Conservation (phyloP, 2,797 vertebrate species). For the Pseudochirops cupreus region DNA sequence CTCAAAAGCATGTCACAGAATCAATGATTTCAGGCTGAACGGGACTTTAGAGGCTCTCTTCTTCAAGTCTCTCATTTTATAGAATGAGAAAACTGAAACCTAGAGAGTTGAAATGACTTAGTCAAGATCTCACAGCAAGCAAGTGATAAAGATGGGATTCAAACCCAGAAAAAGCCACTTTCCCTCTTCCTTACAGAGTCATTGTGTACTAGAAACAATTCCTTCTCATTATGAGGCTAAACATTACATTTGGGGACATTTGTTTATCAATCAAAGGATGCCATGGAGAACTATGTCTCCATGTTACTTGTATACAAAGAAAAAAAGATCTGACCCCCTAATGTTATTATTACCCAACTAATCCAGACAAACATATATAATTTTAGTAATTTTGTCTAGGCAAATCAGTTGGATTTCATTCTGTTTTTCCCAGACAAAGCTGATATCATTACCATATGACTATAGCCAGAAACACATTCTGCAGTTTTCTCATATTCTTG, state of each 20-base stretch:
- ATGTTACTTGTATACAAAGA: constrained; percentile 64
- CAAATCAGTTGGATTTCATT: constrained; percentile 67
- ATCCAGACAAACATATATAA: constrained; percentile 66
- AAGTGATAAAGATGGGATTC: neutral
- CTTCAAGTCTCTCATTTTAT: neutral
- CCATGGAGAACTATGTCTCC: constrained; percentile 41
- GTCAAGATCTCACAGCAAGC: neutral
- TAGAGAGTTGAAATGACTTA: neutral
- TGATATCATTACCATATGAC: constrained; percentile 72
- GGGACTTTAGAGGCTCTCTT: neutral
- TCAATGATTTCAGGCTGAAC: neutral
- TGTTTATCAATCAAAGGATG: constrained; percentile 55
- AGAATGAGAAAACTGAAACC: neutral
- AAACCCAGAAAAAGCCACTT: neutral
- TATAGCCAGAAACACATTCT: constrained; percentile 73
- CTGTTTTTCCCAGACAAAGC: constrained; percentile 72
- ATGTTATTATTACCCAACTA: constrained; percentile 53
- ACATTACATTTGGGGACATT: constrained; percentile 41
- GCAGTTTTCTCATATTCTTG: constrained; percentile 56
- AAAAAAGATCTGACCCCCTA: constrained; percentile 59
- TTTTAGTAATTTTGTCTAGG: constrained; percentile 64
- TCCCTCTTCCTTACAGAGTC: neutral
- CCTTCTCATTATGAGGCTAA: constrained; percentile 35
- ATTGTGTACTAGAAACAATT: constrained; percentile 27
- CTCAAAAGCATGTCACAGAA: neutral